Percentiles rank a stretch among this genome's conserved stretches.
Conservation (phyloP, 1,140 invertebrate species). For the Drosophila truncata region DNA sequence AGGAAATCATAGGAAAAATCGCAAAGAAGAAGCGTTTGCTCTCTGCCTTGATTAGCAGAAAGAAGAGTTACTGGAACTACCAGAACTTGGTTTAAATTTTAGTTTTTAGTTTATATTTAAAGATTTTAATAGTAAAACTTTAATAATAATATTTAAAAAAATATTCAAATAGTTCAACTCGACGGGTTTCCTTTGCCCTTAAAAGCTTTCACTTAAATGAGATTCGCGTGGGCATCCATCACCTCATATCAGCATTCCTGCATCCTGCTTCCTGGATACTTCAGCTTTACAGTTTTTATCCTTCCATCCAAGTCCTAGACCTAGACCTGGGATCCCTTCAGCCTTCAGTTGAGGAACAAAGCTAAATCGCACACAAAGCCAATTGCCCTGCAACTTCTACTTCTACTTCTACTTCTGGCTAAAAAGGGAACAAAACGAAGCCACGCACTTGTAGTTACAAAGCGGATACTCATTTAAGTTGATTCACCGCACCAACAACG, state of each 20-base stretch:
- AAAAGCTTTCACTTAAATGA: conserved; percentile 29
- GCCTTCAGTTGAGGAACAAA: conserved; percentile 45
- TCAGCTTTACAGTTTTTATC: background rate
- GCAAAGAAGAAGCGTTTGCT: background rate
- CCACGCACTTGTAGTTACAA: conserved; percentile 68
- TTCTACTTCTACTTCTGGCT: conserved; percentile 2
- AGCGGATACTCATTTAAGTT: conserved; percentile 84
- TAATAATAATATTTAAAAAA: background rate
- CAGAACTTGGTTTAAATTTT: background rate
- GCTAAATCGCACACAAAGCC: conserved; percentile 67
- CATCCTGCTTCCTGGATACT: background rate
- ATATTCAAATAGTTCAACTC: background rate
- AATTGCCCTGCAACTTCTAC: conserved; percentile 35
- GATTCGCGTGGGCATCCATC: conserved; percentile 1
- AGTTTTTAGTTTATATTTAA: background rate
- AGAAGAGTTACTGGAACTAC: background rate
- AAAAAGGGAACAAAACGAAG: conserved; percentile 48
- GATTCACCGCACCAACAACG: conserved; percentile 75
- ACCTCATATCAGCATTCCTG: background rate
- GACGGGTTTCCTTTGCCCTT: no score
- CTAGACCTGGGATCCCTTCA: conserved; percentile 31
- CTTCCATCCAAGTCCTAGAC: conserved; percentile 24
- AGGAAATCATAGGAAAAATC: background rate
- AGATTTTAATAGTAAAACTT: background rate
- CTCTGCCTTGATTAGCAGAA: background rate